Evolutionary conservation across 2,113 vertebrate genomes (phyloP), one percentile per base, ranked within the genome.

Genomic region (Turdus rufiventris): DNA sequence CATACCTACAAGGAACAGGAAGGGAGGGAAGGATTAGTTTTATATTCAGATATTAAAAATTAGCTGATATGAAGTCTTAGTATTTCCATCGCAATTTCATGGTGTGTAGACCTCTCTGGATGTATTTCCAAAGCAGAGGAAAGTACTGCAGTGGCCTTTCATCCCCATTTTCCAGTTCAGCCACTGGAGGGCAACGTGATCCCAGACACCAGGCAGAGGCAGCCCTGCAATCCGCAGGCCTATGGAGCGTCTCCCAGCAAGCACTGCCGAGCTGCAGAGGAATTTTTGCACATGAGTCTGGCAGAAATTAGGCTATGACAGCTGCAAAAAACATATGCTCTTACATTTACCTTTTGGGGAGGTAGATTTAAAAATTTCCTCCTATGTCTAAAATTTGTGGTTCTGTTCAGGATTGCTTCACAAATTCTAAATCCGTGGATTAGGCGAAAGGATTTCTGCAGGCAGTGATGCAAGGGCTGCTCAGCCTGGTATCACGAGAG

Each of bases 171-270:
- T 88, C 24, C 79, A 63, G n/a, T 83, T 94, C 14, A 84, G 65
- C 95, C 96, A 68, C 95, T 75, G 85, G 96, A 90, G 91, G 95
- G 96, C 94, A 84, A 84, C 72, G 47, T 11, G 82, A 71, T 62
- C 58, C 65, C 91, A 74, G 54, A 11, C 56, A 47, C 17, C 18
- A 2, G 45, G 38, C 73, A 36, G 51, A 56, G 38, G 62, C 34
- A 66, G 54, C 42, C 0, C 54, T 7, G 5, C 34, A n/a, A 34
- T 66, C 58, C 20, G 60, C 36, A 5, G 60, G 11, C 4, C 10
- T 0, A 0, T 24, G 28, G 3, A 72, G 19, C 3, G 1, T 5
- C 48, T 2, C 38, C 7, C 38, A 21, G 53, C 40, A 3, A 18
- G 34, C 15, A 4, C 19, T 11, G 7, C 63, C 21, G 1, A 40